Conservation (phyloP, 2,797 vertebrate genomes). For the Ammospiza maritima region DNA sequence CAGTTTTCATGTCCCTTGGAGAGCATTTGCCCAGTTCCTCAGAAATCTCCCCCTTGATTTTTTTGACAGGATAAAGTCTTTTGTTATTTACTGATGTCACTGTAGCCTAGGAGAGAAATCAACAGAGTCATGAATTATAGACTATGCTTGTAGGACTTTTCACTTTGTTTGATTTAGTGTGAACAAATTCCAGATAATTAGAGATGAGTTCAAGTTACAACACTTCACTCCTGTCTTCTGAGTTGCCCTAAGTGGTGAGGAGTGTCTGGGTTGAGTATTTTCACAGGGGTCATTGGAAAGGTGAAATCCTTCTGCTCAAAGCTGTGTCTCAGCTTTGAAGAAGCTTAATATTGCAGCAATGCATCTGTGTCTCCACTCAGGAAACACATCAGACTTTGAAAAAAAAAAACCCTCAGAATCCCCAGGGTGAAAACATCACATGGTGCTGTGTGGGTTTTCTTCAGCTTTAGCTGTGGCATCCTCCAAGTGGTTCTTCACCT, state of each 20-base stretch:
- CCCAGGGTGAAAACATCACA: neutral
- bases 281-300: neutral
- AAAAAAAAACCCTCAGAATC: neutral
- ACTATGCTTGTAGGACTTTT: neutral
- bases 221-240: conserved; percentile 3
- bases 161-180: neutral
- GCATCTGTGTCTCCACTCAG: neutral
- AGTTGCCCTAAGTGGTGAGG: neutral
- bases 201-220: neutral
- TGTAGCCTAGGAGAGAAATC: conserved; percentile 66
- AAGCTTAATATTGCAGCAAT: neutral
- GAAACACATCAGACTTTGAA: neutral
- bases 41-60: conserved; percentile 17
- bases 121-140: conserved; percentile 52
- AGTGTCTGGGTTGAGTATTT: neutral
- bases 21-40: neutral
- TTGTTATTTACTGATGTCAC: conserved; percentile 63
- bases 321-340: neutral
- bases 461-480: neutral
- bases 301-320: neutral
- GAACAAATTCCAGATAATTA: conserved; percentile 38
- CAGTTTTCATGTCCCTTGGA: neutral
- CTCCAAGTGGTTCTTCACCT: neutral
- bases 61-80: conserved; percentile 41
- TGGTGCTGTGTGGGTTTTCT: neutral